These are phyloP conservation scores for Isaurus tuberculatus DNA, from an alignment of 92 coral and sea anemone genomes.

Conservation along the genomic window DNA sequence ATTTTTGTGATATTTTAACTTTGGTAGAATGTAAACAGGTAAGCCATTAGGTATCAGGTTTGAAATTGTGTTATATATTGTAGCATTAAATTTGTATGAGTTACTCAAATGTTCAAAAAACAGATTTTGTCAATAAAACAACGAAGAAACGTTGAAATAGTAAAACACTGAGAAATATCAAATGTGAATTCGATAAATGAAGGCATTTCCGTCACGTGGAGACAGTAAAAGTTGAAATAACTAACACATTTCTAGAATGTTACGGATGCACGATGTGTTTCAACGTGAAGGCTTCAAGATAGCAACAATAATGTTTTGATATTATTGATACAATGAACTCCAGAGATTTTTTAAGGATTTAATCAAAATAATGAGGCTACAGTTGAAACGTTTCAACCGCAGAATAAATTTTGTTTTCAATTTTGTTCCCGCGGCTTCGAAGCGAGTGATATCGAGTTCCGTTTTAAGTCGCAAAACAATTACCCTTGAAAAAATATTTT, in stretches of 20 bases:
- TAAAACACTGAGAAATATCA: not conserved
- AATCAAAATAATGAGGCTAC: conserved; percentile 16
- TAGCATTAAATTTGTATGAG: conserved; percentile 46
- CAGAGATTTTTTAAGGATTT: not conserved
- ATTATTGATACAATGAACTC: conserved; percentile 39
- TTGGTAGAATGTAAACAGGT: conserved; percentile 4
- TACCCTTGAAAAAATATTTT: not conserved
- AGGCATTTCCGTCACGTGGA: not conserved
- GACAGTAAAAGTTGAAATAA: not conserved
- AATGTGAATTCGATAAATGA: not conserved
- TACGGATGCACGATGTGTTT: not conserved
- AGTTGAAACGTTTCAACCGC: conserved; percentile 16
- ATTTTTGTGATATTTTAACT: not conserved
- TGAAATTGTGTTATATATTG: conserved; percentile 1
- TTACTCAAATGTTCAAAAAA: conserved; percentile 20
- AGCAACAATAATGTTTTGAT: conserved; percentile 40
- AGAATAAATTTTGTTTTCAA: conserved; percentile 6
- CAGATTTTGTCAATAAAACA: conserved; percentile 27
- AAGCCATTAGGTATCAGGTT: conserved; percentile 3
- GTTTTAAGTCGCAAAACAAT: not conserved
- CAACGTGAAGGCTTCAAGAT: conserved; percentile 36
- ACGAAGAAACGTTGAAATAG: not conserved
- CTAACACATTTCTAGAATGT: not conserved
- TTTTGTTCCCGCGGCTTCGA: not conserved
- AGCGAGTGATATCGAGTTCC: conserved; percentile 14